These are phyloP conservation scores for Propithecus perrieri DNA, from an alignment of 2,797 vertebrate genomes.

Conservation along the genomic window DNA sequence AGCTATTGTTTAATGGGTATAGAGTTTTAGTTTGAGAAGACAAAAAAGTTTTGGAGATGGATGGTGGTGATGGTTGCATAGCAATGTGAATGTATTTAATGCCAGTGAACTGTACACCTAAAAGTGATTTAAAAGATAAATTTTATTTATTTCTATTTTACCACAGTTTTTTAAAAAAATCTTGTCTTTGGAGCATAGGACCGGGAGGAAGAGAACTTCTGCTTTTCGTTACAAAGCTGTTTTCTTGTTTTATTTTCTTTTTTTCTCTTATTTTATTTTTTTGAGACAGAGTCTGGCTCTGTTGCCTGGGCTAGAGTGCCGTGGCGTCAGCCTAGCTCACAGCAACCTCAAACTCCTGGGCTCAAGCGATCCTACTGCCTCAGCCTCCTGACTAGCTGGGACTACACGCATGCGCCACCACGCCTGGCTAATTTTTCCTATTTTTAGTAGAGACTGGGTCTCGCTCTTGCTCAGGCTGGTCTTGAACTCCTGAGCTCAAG, in stretches of 20 bases:
- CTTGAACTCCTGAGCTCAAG: no score
- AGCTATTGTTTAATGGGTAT: not conserved
- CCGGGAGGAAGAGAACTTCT: not conserved
- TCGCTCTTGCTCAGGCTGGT: no score
- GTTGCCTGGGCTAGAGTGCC: no score
- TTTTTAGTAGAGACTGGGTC: no score
- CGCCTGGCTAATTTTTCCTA: no score
- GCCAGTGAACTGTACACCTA: not conserved
- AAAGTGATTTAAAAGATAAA: not conserved
- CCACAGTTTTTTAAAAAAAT: not conserved
- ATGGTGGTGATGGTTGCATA: not conserved
- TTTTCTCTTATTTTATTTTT: not conserved
- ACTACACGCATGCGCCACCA: no score
- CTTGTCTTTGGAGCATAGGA: not conserved
- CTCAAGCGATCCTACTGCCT: no score
- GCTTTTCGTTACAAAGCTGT: not conserved
- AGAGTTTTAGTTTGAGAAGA: not conserved
- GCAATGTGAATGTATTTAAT: not conserved
- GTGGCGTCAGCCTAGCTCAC: no score
- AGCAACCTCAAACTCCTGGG: no score
- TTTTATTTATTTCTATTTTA: slow-evolving; percentile 14
- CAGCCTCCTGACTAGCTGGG: no score
- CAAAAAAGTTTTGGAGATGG: not conserved
- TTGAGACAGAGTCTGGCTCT: no score
- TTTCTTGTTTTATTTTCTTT: not conserved